Conservation (phyloP, 2,888 invertebrate species). For the Hirtodrosophila cameraria region DNA sequence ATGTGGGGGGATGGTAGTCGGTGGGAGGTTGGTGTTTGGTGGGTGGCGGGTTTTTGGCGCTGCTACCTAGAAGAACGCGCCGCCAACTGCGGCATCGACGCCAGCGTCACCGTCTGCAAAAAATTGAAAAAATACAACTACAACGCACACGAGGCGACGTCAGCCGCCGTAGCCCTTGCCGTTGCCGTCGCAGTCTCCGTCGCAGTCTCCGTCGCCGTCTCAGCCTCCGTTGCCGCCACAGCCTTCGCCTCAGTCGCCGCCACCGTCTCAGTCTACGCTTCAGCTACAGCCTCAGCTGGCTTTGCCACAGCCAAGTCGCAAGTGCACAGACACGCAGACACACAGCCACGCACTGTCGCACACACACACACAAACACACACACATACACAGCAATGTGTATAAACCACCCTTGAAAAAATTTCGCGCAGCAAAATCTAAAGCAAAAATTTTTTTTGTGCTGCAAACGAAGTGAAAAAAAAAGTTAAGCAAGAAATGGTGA, state of each 20-base stretch:
- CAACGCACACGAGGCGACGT: conserved; percentile 32
- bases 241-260: conserved; percentile 11
- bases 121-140: conserved; percentile 46
- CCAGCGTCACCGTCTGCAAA: conserved; percentile 28
- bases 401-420: conserved; percentile 82
- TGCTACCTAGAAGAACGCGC: conserved; percentile 44
- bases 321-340: conserved; percentile 48
- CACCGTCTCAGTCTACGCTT: conserved; percentile 33
- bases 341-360: conserved; percentile 44
- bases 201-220: conserved; percentile 2
- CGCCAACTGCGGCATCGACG: conserved; percentile 30
- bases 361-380: conserved; percentile 32
- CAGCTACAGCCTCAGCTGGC: conserved; percentile 36
- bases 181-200: conserved; percentile 15
- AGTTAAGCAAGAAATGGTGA: conserved; percentile 79
- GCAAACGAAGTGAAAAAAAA: conserved; percentile 43
- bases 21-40: neutral
- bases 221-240: conserved; percentile 8
- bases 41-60: neutral
- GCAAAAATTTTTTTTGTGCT: conserved; percentile 48
- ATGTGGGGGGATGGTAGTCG: neutral
- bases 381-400: conserved; percentile 39
- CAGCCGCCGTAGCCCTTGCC: conserved; percentile 19
- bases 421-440: conserved; percentile 75
- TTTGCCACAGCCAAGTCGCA: conserved; percentile 42